Conservation (phyloP, 1,140 invertebrate genomes). For the Penaeus chinensis region DNA sequence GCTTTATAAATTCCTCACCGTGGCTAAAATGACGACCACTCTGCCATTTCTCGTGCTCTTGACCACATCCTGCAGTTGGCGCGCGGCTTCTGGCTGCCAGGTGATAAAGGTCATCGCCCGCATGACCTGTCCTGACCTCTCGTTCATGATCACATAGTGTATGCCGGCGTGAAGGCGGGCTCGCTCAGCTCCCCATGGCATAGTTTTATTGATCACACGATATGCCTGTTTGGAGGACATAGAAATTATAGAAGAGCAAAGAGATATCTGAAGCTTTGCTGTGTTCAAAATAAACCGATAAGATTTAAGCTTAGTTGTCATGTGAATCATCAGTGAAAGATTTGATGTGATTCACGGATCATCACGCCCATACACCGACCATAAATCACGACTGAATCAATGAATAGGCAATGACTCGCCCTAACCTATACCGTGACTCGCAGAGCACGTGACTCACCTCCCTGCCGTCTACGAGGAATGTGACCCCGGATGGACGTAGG, state of each 20-base stretch:
- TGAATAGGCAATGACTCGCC: too few relatives aligned
- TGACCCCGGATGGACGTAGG: neutral
- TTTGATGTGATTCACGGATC: neutral
- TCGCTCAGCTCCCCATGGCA: neutral
- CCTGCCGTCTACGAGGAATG: slow-evolving; percentile 2
- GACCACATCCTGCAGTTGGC: slow-evolving; percentile 43
- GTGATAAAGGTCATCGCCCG: slow-evolving; percentile 39
- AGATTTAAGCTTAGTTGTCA: neutral
- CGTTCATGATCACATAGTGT: slow-evolving; percentile 49
- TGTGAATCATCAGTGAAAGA: neutral
- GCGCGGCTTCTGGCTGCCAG: slow-evolving; percentile 54
- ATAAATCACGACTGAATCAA: too few relatives aligned
- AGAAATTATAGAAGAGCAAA: neutral
- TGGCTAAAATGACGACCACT: slow-evolving; percentile 49
- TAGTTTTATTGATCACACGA: slow-evolving; percentile 22
- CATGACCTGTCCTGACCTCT: slow-evolving; percentile 44
- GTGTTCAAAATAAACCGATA: too few relatives aligned
- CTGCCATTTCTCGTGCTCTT: slow-evolving; percentile 25
- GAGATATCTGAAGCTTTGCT: neutral
- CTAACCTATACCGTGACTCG: too few relatives aligned
- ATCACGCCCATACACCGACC: too few relatives aligned
- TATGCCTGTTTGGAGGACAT: slow-evolving; percentile 36
- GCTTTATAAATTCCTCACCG: slow-evolving; percentile 5
- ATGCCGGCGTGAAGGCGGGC: slow-evolving; percentile 52
- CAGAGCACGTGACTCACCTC: neutral